Evolutionary conservation across 2,888 invertebrate genomes (phyloP).

Genomic region (Eustalomyia histrio): DNA sequence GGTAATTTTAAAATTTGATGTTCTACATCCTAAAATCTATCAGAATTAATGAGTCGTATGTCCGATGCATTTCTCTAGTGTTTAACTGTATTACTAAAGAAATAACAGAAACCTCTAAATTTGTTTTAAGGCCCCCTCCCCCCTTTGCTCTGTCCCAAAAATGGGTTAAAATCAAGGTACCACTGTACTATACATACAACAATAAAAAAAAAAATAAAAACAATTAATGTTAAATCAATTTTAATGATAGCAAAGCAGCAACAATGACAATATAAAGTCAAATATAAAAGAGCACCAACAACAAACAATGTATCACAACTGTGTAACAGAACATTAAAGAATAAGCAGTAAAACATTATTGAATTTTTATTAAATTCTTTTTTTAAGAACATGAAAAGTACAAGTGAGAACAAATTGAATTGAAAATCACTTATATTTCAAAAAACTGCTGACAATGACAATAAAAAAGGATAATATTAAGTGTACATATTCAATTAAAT

Average conservation of each 20-base stretch:
- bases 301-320: too few relatives aligned
- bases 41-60: too few relatives aligned
- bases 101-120: too few relatives aligned
- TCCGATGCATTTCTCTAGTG: too few relatives aligned
- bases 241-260: background rate
- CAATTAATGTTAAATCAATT: conserved; percentile 1
- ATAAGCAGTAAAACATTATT: conserved; percentile 1
- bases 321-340: background rate
- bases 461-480: background rate
- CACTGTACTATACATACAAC: background rate
- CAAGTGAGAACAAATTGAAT: conserved; percentile 25
- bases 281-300: conserved; percentile 8
- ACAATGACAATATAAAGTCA: conserved; percentile 16
- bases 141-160: too few relatives aligned
- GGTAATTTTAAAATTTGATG: too few relatives aligned
- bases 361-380: conserved; percentile 30
- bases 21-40: too few relatives aligned
- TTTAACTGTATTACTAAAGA: too few relatives aligned
- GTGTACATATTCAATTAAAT: background rate
- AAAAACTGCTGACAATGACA: background rate
- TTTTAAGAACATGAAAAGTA: conserved; percentile 19
- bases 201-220: conserved; percentile 8
- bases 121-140: too few relatives aligned
- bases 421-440: background rate
- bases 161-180: too few relatives aligned